Percentiles rank a stretch among this genome's conserved stretches.
These are phyloP conservation scores for Dasypogon diadema DNA, from an alignment of 2,888 invertebrate species.

Conservation along the genomic window DNA sequence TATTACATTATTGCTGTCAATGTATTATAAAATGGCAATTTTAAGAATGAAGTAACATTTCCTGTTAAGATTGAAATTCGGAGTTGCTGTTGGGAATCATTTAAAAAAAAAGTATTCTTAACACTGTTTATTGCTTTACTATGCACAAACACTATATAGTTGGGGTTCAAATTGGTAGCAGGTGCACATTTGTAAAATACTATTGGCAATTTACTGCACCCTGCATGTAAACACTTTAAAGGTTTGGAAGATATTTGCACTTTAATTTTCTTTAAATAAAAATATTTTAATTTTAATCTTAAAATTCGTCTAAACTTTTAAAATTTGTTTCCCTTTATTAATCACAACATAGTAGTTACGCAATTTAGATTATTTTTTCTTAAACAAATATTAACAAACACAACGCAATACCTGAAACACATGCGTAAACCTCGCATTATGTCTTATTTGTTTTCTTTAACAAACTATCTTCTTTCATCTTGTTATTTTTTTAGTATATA, in stretches of 20 bases:
- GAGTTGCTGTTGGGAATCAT: slow-evolving; percentile 34
- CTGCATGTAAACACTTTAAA: slow-evolving; percentile 13
- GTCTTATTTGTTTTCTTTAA: slow-evolving; percentile 1
- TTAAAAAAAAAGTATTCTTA: slow-evolving; percentile 20
- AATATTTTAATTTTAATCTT: not conserved
- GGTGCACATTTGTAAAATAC: slow-evolving; percentile 10
- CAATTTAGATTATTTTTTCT: not conserved
- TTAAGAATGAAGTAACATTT: slow-evolving; percentile 22
- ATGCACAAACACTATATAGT: slow-evolving; percentile 6
- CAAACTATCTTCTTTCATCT: not conserved
- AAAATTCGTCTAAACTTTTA: slow-evolving; percentile 1
- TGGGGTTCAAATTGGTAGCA: slow-evolving; percentile 23
- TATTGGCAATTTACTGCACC: slow-evolving; percentile 14
- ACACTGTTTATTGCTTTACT: slow-evolving; percentile 19
- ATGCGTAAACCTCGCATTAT: not conserved
- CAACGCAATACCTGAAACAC: slow-evolving; percentile 12
- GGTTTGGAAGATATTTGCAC: not conserved
- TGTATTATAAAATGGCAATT: slow-evolving; percentile 20
- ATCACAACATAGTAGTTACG: not conserved
- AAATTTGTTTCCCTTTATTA: not conserved
- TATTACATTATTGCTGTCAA: slow-evolving; percentile 16
- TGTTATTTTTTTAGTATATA: slow-evolving; percentile 3
- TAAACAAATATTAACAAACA: not conserved
- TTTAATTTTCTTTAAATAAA: not conserved
- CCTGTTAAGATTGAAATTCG: slow-evolving; percentile 50